These are phyloP conservation scores for Sarcophaga peregrina DNA, from an alignment of 1,140 invertebrate genomes.

Conservation along the genomic window DNA sequence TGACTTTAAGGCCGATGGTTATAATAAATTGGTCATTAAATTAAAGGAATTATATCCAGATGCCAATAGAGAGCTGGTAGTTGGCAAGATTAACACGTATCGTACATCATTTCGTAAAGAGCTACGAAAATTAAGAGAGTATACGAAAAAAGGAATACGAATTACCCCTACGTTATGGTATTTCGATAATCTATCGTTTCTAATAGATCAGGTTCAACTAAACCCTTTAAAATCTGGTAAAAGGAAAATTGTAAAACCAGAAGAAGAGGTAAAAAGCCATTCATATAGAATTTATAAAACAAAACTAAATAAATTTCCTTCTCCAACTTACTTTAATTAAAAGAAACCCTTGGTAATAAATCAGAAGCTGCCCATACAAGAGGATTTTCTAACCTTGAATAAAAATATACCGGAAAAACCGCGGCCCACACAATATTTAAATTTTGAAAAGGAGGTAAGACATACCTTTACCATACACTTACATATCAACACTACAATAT, in stretches of 20 bases:
- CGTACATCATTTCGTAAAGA: conserved; percentile 10
- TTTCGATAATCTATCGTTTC: conserved; percentile 8
- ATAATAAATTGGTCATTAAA: neutral
- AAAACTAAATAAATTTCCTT: neutral
- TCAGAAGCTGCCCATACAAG: no score
- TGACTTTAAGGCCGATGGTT: neutral
- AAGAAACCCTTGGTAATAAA: no score
- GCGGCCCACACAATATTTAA: no score
- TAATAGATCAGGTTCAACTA: neutral
- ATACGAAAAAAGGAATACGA: neutral
- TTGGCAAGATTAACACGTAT: neutral
- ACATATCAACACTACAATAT: neutral
- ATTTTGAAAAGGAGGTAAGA: no score
- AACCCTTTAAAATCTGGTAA: neutral
- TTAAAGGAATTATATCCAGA: conserved; percentile 13
- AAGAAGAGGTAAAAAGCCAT: neutral
- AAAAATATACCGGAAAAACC: no score
- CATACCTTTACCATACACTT: neutral
- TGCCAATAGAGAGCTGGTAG: neutral
- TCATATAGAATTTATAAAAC: neutral
- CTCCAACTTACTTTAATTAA: no score
- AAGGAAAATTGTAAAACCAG: neutral
- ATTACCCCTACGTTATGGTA: neutral
- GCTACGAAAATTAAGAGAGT: neutral
- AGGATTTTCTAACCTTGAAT: no score